Percentiles rank a stretch among this genome's conserved stretches.
These are phyloP conservation scores for Pterois miles DNA, from an alignment of 2,797 vertebrate species.

Conservation along the genomic window DNA sequence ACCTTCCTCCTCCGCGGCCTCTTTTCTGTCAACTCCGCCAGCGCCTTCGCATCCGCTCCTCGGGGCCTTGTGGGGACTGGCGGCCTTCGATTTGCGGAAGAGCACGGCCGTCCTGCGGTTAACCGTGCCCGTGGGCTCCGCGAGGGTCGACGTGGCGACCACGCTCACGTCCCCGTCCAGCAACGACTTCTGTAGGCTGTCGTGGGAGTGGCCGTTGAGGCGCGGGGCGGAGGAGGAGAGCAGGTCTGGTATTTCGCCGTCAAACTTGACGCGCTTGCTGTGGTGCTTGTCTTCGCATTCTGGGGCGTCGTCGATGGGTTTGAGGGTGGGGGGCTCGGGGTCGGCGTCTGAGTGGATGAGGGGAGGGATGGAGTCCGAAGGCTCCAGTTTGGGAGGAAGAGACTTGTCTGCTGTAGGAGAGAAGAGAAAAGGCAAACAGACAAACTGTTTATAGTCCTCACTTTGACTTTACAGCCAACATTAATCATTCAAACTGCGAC, in stretches of 20 bases:
- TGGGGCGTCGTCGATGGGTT: conserved; percentile 90
- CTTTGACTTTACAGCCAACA: neutral
- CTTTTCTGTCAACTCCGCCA: conserved; percentile 67
- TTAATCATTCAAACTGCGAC: neutral
- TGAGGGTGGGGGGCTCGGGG: conserved; percentile 96
- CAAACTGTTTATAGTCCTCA: neutral
- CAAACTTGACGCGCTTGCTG: conserved; percentile 86
- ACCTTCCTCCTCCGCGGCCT: conserved; percentile 74
- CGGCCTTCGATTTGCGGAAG: conserved; percentile 94
- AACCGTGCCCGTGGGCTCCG: conserved; percentile 88
- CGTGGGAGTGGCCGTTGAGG: conserved; percentile 85
- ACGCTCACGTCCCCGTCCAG: conserved; percentile 88
- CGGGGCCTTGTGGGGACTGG: conserved; percentile 88
- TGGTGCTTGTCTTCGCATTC: conserved; percentile 85
- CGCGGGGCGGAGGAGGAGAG: conserved; percentile 67
- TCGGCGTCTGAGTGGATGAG: conserved; percentile 91
- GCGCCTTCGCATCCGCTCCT: conserved; percentile 81
- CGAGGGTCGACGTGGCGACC: conserved; percentile 90
- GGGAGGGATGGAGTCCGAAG: conserved; percentile 92
- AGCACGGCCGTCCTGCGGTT: conserved; percentile 93
- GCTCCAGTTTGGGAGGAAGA: conserved; percentile 96
- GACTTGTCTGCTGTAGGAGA: conserved; percentile 91
- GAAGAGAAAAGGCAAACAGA: neutral
- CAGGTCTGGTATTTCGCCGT: conserved; percentile 85
- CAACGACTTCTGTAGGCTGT: conserved; percentile 82